Base-by-base conservation (phyloP, 2,113 vertebrate genomes). In the Engraulis encrasicolus region DNA sequence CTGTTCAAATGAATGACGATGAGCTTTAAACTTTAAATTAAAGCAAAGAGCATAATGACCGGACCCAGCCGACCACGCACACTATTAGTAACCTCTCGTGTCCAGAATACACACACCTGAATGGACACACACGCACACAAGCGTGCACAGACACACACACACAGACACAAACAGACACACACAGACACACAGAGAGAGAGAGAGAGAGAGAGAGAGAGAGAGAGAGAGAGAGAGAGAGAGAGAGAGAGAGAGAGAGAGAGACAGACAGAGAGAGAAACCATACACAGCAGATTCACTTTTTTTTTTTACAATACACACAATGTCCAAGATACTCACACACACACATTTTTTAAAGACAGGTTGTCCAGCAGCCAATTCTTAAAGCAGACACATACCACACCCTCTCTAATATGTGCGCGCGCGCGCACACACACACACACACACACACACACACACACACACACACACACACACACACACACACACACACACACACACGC, bases 371-470 rank as follows among this genome's bases (percentile, higher is more conserved):
- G 58, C 23, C 58, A 31, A n/a, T 58, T n/a, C 19, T 31, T 34
- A 11, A 74, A 31, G 82, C 80, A 80, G 50, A 82, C 58, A 82
- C 81, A 31, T 27, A 49, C 48, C 40, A 45, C 40, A 45, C 40
- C 40, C 40, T 45, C 40, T 45, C 40, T 58, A 71, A 74, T 78
- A 80, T 78, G n/a, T 49, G 54, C 23, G 83, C 80, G 71, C 78
- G 78, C 58, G 71, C 81, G 17, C 48, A 49, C 48, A 50, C 79
- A 48, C 6, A 27, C 6, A 74, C 78, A 71, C 78, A 74, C 78
- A 80, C 83, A 31, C 78, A 71, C 78, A 74, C 78, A 80, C 83
- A 34, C 74, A 78, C 23, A 84, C 80, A 80, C 78, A 82, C 58
- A 82, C 81, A 31, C 48, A 49, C 48, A 50, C 79, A 48, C 6